Evolutionary conservation across 1,140 invertebrate genomes (phyloP), one percentile per base, ranked within the genome.

Genomic region (Drosophila yakuba): DNA sequence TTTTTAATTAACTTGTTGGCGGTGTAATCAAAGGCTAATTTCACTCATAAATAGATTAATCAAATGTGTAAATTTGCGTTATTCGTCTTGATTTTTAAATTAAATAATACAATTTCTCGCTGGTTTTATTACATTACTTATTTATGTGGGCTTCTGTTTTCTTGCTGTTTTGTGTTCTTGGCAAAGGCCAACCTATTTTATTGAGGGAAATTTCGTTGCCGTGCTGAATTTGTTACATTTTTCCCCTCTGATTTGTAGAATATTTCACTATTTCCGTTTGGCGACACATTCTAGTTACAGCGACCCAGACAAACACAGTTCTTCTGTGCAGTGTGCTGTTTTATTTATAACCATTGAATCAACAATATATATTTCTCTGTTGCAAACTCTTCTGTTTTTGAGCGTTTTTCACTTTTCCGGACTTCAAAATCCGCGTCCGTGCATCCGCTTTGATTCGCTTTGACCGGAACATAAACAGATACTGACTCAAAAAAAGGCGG

Each of bases 331-430:
- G 32, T 20, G 14, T 5, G 20, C 25, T 28, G 6, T 38, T 44
- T 66, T 68, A 68, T 66, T 68, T 68, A 36, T 68, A 68, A 62
- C 12, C 51, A n/a, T 15, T 50, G 36, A 23, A 41, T 14, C 36
- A 38, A 12, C 11, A 14, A 39, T 15, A 25, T 63, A 35, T 39
- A 25, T 63, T 35, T 39, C 10, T 43, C 28, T 36, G 36, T 17
- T 12, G 15, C 28, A 10, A 32, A 36, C 28, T n/a, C 25, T 51
- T 51, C 36, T 23, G 47, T 32, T 7, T 1, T 28, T 32, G 25
- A 25, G 25, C 4, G 20, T 20, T 25, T 25, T 25, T 25, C 25
- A 25, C 25, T 32, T 36, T 17, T 38, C 8, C 32, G 1, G 32
- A 2, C 8, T 39, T 25, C 17, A 20, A 39, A 66, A 38, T 51